phyloP scores from a whole-genome alignment of 2,888 invertebrate species.

The Agriopis leucophaearia region DNA sequence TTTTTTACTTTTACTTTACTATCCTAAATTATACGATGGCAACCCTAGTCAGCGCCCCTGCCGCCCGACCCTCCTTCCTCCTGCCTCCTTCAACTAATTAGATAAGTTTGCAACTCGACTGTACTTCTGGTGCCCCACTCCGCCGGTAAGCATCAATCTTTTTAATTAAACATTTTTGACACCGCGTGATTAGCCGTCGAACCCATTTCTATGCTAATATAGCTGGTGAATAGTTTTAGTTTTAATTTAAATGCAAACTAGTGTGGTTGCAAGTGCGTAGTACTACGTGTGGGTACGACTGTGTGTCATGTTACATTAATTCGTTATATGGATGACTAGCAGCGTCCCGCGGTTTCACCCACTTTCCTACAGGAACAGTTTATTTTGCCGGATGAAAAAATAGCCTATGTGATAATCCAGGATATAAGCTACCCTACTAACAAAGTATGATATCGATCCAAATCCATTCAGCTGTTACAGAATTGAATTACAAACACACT shows the following conservation, averaged over 20 bases:
- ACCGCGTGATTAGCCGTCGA: conserved; percentile 83
- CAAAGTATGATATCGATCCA: too few species aligned
- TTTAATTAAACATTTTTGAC: conserved; percentile 87
- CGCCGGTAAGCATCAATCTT: conserved; percentile 85
- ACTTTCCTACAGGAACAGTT: too few species aligned
- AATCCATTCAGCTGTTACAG: too few species aligned
- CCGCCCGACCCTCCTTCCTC: conserved; percentile 18
- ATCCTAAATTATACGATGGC: conserved; percentile 21
- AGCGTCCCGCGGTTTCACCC: too few species aligned
- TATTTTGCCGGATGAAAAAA: too few species aligned
- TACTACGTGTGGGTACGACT: conserved; percentile 31
- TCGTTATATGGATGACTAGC: background rate
- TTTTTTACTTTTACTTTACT: background rate
- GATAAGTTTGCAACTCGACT: conserved; percentile 86
- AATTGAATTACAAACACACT: too few species aligned
- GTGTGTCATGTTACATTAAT: background rate
- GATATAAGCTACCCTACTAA: too few species aligned
- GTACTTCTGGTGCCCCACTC: conserved; percentile 83
- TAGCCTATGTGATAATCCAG: too few species aligned
- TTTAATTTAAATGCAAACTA: conserved; percentile 72
- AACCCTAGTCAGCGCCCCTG: conserved; percentile 25
- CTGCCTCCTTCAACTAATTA: conserved; percentile 80
- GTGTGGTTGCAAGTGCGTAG: conserved; percentile 31
- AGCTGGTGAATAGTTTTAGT: conserved; percentile 70
- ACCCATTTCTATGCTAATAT: conserved; percentile 80